phyloP scores from a whole-genome alignment of 1,140 invertebrate species.

The Lysiphlebus fabarum region DNA sequence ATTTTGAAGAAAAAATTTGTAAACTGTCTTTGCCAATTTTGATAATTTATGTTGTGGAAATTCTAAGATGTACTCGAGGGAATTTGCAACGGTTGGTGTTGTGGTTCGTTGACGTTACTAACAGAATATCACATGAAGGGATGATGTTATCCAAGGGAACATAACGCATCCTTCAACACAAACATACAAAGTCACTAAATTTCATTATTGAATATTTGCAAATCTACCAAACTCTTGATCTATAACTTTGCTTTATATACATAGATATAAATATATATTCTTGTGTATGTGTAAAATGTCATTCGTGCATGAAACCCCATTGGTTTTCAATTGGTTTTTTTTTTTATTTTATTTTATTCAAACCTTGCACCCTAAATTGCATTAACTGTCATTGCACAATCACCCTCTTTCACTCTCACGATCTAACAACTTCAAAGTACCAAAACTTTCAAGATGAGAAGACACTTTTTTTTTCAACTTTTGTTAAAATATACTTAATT shows the following conservation, averaged over 20 bases:
- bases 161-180: slow-evolving; percentile 32
- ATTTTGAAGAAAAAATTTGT: background rate
- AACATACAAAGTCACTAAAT: slow-evolving; percentile 27
- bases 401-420: no score
- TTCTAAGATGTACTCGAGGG: slow-evolving; percentile 5
- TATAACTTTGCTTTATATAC: slow-evolving; percentile 30
- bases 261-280: no score
- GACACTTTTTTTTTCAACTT: no score
- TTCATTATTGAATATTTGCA: slow-evolving; percentile 34
- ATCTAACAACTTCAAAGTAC: no score
- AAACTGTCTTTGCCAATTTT: background rate
- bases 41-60: background rate
- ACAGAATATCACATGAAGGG: slow-evolving; percentile 26
- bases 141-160: background rate
- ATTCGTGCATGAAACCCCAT: slow-evolving; percentile 14
- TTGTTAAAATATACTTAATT: no score
- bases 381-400: no score
- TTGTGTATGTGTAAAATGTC: slow-evolving; percentile 3
- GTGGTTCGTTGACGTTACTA: slow-evolving; percentile 32
- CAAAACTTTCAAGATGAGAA: no score
- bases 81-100: background rate
- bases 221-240: slow-evolving; percentile 31
- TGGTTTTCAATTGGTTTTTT: no score
- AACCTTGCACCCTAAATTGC: no score
- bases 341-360: no score